Conservation (phyloP, 37 sponge, comb jelly and placozoan species). For the Lycopodina hypogea region DNA sequence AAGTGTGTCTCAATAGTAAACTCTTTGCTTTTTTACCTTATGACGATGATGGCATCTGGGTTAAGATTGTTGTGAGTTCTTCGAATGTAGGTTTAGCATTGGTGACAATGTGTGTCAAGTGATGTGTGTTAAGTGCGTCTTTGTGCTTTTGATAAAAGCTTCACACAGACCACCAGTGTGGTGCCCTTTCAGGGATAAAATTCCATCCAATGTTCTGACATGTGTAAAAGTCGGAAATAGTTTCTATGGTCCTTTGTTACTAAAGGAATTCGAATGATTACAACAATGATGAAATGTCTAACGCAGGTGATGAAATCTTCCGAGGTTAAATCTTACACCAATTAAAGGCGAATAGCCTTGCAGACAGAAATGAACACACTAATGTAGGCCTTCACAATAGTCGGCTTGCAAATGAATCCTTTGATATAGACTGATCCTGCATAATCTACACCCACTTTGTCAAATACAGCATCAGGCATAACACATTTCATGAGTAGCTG, state of each 20-base stretch:
- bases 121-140: neutral
- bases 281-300: slow-evolving; percentile 25
- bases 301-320: slow-evolving; percentile 34
- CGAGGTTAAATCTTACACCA: slow-evolving; percentile 28
- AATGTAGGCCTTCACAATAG: slow-evolving; percentile 24
- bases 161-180: slow-evolving; percentile 15
- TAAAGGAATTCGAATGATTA: neutral
- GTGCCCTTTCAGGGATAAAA: too few species aligned
- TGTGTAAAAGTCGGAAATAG: neutral
- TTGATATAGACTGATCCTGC: slow-evolving; percentile 39
- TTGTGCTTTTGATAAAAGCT: neutral
- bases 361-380: slow-evolving; percentile 40
- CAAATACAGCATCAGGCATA: slow-evolving; percentile 34
- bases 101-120: too few species aligned
- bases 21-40: too few species aligned
- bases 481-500: slow-evolving; percentile 36
- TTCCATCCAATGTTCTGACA: too few species aligned
- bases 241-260: neutral
- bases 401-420: slow-evolving; percentile 4
- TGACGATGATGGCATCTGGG: too few species aligned
- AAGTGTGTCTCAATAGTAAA: too few species aligned
- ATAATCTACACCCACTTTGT: slow-evolving; percentile 53
- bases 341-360: slow-evolving; percentile 48
- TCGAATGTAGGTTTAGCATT: too few species aligned
- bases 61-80: too few species aligned